A percentile compares a stretch with the other conserved stretches of the same genome.
phyloP scores from a whole-genome alignment of 2,113 vertebrate genomes.

The Seriola rivoliana region DNA sequence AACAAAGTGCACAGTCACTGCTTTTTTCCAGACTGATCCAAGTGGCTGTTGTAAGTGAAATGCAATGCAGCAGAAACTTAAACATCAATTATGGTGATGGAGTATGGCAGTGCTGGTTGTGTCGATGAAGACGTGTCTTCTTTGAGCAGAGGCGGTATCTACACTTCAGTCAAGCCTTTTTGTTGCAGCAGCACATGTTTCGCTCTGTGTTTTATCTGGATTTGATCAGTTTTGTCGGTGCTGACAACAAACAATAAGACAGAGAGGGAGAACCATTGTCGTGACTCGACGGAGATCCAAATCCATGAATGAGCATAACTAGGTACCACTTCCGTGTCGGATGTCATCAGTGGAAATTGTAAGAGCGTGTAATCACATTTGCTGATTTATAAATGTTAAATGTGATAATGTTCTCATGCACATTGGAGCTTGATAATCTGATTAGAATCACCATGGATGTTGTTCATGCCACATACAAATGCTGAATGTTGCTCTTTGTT shows the following conservation, averaged over 20 bases:
- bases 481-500: background rate
- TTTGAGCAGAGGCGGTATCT: slow-evolving; percentile 22
- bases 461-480: background rate
- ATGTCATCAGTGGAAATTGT: background rate
- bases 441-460: background rate
- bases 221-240: background rate
- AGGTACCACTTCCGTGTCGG: background rate
- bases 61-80: slow-evolving; percentile 65
- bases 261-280: background rate
- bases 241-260: background rate
- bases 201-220: slow-evolving; percentile 1
- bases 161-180: slow-evolving; percentile 7
- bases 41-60: slow-evolving; percentile 57
- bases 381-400: background rate
- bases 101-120: slow-evolving; percentile 31
- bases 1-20: slow-evolving; percentile 66
- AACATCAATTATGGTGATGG: slow-evolving; percentile 63
- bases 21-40: slow-evolving; percentile 51
- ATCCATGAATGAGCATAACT: background rate
- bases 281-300: background rate
- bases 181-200: slow-evolving; percentile 6
- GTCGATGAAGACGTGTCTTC: slow-evolving; percentile 39
- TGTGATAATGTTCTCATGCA: background rate
- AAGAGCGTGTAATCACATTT: background rate
- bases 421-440: background rate